Evolutionary conservation across 2,797 vertebrate genomes (phyloP), one percentile per base, ranked within the genome.

Genomic region (Notamacropus eugenii): DNA sequence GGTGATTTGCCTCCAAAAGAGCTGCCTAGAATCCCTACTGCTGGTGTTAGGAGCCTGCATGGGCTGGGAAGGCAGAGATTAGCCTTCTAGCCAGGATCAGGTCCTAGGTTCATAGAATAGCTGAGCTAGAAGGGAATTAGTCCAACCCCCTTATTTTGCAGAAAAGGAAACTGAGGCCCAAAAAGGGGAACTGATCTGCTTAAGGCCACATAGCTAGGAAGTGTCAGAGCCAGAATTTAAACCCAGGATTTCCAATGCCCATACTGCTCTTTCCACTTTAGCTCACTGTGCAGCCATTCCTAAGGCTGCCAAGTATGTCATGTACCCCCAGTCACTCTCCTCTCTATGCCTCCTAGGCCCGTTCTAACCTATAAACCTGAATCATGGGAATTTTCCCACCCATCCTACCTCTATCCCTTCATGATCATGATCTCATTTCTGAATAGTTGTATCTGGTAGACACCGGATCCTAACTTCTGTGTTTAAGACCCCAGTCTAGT

Each of bases 371-470:
- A 40, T 28, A 74, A 40, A 19, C 67, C 67, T 40, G n/a, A 74
- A 74, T 14, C 6, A 74, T 74, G n/a, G 16, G n/a, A 5, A 22
- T 28, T 93, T 96, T 50, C 50, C 95, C 57, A 82, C 24, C 31
- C 3, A 95, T 92, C 52, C 90, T 82, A 24, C 40, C 40, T 96
- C 91, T 54, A 28, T 92, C 40, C 55, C 92, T 92, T 93, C 52
- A 55, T 91, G 4, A 74, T 74, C 6, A 5, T 22, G 19, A 74
- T 40, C n/a, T 74, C 16, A 40, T 92, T 28, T 14, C 54, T 19
- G 3, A 3, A 67, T n/a, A 1, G 22, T 94, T 92, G 50, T 95
- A 96, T 94, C 40, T 96, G n/a, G 29, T 95, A 97, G 40, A 93
- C 34, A 67, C 28, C 4, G 54, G 54, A 93, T 55, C n/a, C 54